phyloP scores from a whole-genome alignment of 2,113 vertebrate genomes.

The Ailuropoda melanoleuca region DNA sequence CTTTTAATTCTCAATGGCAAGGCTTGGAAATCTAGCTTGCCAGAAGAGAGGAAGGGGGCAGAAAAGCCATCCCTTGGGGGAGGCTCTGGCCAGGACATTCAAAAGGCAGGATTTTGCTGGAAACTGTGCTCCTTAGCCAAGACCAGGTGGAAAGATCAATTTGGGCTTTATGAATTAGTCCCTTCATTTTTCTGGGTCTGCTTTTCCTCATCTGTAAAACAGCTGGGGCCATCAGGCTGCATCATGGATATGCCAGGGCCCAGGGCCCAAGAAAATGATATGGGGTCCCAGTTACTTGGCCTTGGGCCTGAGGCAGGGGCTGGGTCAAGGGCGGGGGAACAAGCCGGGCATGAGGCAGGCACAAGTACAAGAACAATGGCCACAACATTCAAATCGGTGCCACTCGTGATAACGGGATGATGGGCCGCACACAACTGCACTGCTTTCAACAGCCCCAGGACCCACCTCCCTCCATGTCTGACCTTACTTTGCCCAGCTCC shows the following conservation, averaged over 20 bases:
- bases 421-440: rapidly evolving
- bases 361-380: background rate
- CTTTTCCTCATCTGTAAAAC: slow-evolving; percentile 45
- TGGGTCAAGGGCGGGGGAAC: background rate
- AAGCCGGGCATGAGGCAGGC: background rate
- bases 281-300: background rate
- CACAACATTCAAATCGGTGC: background rate
- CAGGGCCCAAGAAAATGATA: background rate
- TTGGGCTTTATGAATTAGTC: slow-evolving; percentile 65
- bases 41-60: background rate
- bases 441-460: no score
- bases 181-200: slow-evolving; percentile 62
- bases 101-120: slow-evolving; percentile 66
- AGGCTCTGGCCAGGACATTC: slow-evolving; percentile 41
- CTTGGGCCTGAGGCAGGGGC: background rate
- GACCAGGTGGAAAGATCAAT: slow-evolving; percentile 77
- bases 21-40: slow-evolving; percentile 37
- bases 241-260: background rate
- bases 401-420: background rate
- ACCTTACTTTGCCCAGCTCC: background rate
- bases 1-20: slow-evolving; percentile 67
- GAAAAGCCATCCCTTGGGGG: background rate
- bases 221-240: background rate
- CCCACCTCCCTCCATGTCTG: background rate
- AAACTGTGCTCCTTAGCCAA: slow-evolving; percentile 62